Percentiles rank a stretch among this genome's conserved stretches.
phyloP scores from a whole-genome alignment of 2,797 vertebrate genomes.

The Leuciscus waleckii region DNA sequence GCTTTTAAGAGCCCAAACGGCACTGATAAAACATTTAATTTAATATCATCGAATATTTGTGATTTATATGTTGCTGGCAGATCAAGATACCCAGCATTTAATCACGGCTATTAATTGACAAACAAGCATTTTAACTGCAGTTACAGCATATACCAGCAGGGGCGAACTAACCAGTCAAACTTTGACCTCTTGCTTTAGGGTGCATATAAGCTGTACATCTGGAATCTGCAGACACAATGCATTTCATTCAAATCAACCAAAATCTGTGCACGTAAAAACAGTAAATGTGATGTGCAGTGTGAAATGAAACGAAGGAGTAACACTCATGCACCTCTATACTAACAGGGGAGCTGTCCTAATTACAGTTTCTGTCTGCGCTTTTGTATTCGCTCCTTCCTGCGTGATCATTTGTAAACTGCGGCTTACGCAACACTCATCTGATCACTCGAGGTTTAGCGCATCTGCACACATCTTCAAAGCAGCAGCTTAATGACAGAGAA shows the following conservation, averaged over 20 bases:
- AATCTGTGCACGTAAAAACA: slow-evolving; percentile 42
- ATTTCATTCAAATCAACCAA: background rate
- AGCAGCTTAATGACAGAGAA: slow-evolving; percentile 63
- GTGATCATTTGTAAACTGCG: slow-evolving; percentile 49
- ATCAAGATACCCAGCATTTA: background rate
- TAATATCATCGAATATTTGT: background rate
- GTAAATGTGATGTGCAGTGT: slow-evolving; percentile 18
- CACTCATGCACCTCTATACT: slow-evolving; percentile 46
- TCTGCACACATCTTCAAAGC: slow-evolving; percentile 64
- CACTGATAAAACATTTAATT: background rate
- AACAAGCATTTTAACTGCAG: background rate
- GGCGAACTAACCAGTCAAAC: too few relatives aligned
- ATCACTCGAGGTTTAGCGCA: slow-evolving; percentile 65
- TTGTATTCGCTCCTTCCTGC: slow-evolving; percentile 55
- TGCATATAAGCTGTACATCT: background rate
- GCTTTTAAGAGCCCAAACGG: background rate
- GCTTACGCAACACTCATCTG: slow-evolving; percentile 66
- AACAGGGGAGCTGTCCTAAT: slow-evolving; percentile 68
- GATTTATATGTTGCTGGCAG: background rate
- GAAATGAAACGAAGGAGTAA: slow-evolving; percentile 30
- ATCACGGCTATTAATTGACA: background rate
- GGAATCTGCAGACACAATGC: background rate
- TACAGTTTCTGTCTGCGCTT: slow-evolving; percentile 62
- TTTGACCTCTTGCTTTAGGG: background rate
- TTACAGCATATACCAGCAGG: background rate